Conservation (phyloP, 2,888 invertebrate species). For the Ornithoptera priamus region DNA sequence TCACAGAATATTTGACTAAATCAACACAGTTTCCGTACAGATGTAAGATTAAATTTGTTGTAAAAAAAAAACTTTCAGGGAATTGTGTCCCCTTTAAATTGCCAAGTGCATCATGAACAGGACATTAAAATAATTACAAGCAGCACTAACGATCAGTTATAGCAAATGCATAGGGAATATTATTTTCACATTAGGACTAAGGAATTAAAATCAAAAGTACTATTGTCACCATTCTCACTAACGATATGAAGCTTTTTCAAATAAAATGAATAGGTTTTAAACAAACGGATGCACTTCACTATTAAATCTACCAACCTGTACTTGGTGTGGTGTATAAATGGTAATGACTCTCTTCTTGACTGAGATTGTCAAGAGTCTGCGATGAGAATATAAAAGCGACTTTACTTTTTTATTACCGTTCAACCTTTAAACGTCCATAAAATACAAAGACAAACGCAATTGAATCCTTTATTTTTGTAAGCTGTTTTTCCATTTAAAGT, state of each 20-base stretch:
- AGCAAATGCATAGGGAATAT: slow-evolving; percentile 10
- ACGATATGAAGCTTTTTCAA: slow-evolving; percentile 15
- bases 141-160: slow-evolving; percentile 5
- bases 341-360: too few species aligned
- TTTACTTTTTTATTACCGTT: too few species aligned
- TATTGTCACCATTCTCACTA: neutral
- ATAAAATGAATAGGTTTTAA: neutral
- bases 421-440: too few species aligned
- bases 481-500: too few species aligned
- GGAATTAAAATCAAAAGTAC: neutral
- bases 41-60: neutral
- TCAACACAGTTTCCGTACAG: too few species aligned
- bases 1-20: too few species aligned
- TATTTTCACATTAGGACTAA: slow-evolving; percentile 19
- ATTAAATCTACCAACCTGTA: too few species aligned
- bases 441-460: too few species aligned
- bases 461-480: too few species aligned
- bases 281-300: neutral
- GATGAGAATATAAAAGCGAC: too few species aligned
- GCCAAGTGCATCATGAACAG: neutral
- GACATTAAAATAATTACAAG: neutral
- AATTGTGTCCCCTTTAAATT: neutral
- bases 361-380: too few species aligned
- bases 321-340: too few species aligned
- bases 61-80: neutral